Conservation (phyloP, 1,140 invertebrate genomes). For the Agrilus planipennis region DNA sequence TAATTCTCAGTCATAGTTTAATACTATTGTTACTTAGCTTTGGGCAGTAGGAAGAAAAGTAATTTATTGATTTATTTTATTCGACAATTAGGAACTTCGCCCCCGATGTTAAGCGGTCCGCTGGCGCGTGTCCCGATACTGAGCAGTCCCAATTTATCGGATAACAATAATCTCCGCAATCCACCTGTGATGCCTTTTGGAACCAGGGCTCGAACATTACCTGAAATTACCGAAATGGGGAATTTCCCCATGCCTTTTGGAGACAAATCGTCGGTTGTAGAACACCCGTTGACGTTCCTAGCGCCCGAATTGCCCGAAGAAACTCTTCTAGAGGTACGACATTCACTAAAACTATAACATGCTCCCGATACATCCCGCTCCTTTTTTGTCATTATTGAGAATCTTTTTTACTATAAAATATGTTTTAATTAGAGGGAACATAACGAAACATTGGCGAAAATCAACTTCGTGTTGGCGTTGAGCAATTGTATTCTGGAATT, state of each 20-base stretch:
- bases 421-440: conserved; percentile 59
- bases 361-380: neutral
- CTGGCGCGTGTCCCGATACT: conserved; percentile 46
- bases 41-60: too few relatives aligned
- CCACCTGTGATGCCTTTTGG: conserved; percentile 52
- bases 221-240: conserved; percentile 58
- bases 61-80: too few relatives aligned
- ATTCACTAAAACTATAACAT: conserved; percentile 2
- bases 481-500: conserved; percentile 85
- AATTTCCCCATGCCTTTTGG: conserved; percentile 45
- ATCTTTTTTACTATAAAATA: too few relatives aligned
- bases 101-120: conserved; percentile 52
- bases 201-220: conserved; percentile 60
- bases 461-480: conserved; percentile 84
- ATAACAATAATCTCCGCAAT: conserved; percentile 49
- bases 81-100: conserved; percentile 57
- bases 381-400: neutral
- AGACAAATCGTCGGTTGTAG: conserved; percentile 37
- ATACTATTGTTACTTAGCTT: too few relatives aligned
- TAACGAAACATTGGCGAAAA: conserved; percentile 84
- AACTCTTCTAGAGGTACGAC: conserved; percentile 73
- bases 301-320: conserved; percentile 89
- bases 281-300: conserved; percentile 65
- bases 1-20: too few relatives aligned
- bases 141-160: conserved; percentile 38